Conservation (phyloP, 2,797 vertebrate genomes). For the Chrosomus eos region DNA sequence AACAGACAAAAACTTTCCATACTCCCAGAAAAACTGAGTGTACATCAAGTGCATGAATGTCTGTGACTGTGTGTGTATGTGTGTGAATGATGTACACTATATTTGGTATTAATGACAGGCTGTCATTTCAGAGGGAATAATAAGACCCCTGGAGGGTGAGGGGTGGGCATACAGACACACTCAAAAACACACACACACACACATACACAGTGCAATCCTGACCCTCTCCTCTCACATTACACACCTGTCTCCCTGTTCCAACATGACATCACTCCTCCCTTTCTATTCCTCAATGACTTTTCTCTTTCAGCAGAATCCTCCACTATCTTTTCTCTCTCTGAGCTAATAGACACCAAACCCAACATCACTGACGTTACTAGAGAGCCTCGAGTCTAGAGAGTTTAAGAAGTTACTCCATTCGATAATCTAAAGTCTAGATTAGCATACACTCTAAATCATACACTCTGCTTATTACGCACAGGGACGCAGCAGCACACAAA, state of each 20-base stretch:
- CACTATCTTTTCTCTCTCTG: slow-evolving; percentile 59
- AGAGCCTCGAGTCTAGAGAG: slow-evolving; percentile 18
- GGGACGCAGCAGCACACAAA: no score
- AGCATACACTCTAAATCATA: no score
- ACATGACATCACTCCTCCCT: slow-evolving; percentile 88
- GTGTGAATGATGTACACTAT: slow-evolving; percentile 70
- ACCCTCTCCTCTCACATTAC: slow-evolving; percentile 95
- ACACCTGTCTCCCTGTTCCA: slow-evolving; percentile 82
- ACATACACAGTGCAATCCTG: slow-evolving; percentile 92
- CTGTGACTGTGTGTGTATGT: slow-evolving; percentile 16
- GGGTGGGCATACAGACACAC: slow-evolving; percentile 7
- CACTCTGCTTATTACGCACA: no score
- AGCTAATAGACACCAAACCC: slow-evolving; percentile 46
- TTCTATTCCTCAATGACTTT: slow-evolving; percentile 59
- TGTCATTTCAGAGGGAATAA: slow-evolving; percentile 48
- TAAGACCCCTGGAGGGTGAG: slow-evolving; percentile 31
- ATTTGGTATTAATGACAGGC: slow-evolving; percentile 94
- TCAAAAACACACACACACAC: slow-evolving; percentile 84
- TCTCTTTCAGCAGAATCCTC: slow-evolving; percentile 69
- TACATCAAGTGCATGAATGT: slow-evolving; percentile 8
- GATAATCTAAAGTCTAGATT: neutral
- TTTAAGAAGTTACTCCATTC: neutral
- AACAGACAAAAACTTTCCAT: slow-evolving; percentile 37
- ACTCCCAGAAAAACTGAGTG: slow-evolving; percentile 3
- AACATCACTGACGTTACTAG: slow-evolving; percentile 6